phyloP scores from a whole-genome alignment of 2,888 invertebrate genomes.

The Chloroclystis v-ata region DNA sequence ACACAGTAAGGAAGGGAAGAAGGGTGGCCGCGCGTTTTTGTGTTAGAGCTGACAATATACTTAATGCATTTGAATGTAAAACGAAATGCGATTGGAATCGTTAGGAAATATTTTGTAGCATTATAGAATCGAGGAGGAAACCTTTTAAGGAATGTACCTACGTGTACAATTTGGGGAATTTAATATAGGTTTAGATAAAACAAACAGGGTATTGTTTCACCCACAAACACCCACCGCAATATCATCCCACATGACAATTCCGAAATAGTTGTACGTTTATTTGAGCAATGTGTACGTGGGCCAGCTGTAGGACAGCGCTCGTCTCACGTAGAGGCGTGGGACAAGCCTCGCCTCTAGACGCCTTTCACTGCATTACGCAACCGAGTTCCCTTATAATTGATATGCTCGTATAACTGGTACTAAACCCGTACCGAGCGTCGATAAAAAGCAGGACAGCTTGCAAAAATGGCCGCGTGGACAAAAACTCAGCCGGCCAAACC shows the following conservation, averaged over 20 bases:
- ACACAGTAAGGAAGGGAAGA: too few relatives aligned
- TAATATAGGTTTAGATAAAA: constrained; percentile 2
- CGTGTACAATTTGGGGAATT: background rate
- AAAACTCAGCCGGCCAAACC: constrained; percentile 52
- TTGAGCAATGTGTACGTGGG: constrained; percentile 32
- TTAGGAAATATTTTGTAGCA: too few relatives aligned
- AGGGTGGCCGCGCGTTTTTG: too few relatives aligned
- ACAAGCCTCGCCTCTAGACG: constrained; percentile 33
- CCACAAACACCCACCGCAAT: constrained; percentile 15
- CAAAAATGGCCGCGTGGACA: constrained; percentile 47
- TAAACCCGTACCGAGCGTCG: constrained; percentile 42
- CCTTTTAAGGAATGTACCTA: too few relatives aligned
- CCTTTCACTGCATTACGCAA: constrained; percentile 55
- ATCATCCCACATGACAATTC: constrained; percentile 16
- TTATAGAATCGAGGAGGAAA: too few relatives aligned
- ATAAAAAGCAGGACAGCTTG: constrained; percentile 38
- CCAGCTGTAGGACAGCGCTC: constrained; percentile 17
- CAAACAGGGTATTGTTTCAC: constrained; percentile 23
- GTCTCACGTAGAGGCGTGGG: constrained; percentile 40
- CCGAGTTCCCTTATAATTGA: constrained; percentile 59
- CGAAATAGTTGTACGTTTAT: constrained; percentile 29
- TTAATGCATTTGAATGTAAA: too few relatives aligned
- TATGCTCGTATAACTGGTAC: constrained; percentile 42
- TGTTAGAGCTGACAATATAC: too few relatives aligned
- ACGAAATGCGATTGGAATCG: too few relatives aligned